A percentile compares a stretch with the other conserved stretches of the same genome.
Evolutionary conservation across 2,797 vertebrate species (phyloP).

Genomic region (Semaprochilodus insignis): DNA sequence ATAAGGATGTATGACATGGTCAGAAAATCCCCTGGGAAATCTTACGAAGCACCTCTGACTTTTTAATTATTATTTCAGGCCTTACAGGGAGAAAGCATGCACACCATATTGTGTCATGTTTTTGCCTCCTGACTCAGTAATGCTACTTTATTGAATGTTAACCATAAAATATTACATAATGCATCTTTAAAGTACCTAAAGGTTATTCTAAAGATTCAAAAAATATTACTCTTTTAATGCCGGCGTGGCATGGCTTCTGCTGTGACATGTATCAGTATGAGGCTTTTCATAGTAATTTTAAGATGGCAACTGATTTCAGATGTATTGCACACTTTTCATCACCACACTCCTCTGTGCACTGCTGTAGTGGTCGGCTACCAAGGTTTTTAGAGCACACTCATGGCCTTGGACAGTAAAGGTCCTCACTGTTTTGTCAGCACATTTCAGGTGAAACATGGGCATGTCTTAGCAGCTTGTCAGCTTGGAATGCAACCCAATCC

Average conservation of each 20-base stretch:
- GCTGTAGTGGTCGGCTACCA: slow-evolving; percentile 1
- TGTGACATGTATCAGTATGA: background rate
- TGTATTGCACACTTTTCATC: slow-evolving; percentile 26
- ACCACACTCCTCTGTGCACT: background rate
- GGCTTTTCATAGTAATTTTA: background rate
- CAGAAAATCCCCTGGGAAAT: no score
- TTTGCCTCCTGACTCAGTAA: no score
- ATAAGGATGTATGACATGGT: no score
- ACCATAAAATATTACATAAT: no score
- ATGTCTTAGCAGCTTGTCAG: slow-evolving; percentile 15
- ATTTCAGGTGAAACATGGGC: slow-evolving; percentile 36
- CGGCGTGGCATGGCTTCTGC: background rate
- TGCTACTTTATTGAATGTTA: no score
- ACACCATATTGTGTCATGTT: no score
- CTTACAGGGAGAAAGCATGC: no score
- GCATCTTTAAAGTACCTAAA: no score
- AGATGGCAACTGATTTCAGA: background rate
- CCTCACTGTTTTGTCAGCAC: slow-evolving; percentile 20
- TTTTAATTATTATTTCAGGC: no score
- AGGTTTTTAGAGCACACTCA: background rate
- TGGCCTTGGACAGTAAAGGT: slow-evolving; percentile 7
- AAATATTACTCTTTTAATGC: background rate
- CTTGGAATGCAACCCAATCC: slow-evolving; percentile 31
- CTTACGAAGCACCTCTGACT: no score
- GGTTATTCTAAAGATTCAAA: no score